A percentile compares a stretch with the other conserved stretches of the same genome.
Evolutionary conservation across 35 echinoderm and acorn worm genomes (phyloP).

Genomic region (Ophioderma brevispina): DNA sequence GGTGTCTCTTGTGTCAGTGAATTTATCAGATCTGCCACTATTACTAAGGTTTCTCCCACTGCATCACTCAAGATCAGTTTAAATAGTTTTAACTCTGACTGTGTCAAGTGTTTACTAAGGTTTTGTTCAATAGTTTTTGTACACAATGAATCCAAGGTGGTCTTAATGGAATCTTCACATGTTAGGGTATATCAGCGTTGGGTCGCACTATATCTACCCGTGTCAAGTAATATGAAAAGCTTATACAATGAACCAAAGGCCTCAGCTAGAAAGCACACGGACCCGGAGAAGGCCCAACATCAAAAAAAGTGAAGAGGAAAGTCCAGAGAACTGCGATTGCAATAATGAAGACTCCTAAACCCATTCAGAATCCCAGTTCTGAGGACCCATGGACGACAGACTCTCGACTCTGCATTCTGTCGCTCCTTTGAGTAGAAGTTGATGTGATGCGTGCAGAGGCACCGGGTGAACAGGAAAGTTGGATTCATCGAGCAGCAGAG

Average conservation of each 20-base stretch:
- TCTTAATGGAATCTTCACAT: conserved; percentile 10
- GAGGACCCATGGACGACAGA: conserved; percentile 5
- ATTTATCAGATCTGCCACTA: no score
- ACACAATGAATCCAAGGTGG: conserved; percentile 49
- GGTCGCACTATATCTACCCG: conserved; percentile 41
- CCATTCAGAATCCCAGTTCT: conserved; percentile 35
- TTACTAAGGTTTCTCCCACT: no score
- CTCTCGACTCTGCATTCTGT: conserved; percentile 39
- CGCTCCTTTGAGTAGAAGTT: conserved; percentile 16
- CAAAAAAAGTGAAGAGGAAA: conserved; percentile 39
- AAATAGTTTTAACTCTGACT: no score
- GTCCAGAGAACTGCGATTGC: conserved; percentile 48
- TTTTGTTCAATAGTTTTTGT: no score
- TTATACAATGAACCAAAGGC: conserved; percentile 14
- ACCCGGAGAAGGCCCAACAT: conserved; percentile 47
- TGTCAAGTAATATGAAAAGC: conserved; percentile 41
- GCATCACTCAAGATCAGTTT: no score
- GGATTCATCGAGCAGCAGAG: conserved; percentile 34
- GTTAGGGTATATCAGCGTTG: conserved; percentile 51
- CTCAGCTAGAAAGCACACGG: conserved; percentile 49
- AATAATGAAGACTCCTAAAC: conserved; percentile 60
- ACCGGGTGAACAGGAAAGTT: conserved; percentile 44
- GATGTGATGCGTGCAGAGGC: conserved; percentile 50
- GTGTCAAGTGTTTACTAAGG: no score
- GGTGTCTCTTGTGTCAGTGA: no score